Evolutionary conservation across 2,888 invertebrate genomes (phyloP).

Genomic region (Drosophila quinaria): DNA sequence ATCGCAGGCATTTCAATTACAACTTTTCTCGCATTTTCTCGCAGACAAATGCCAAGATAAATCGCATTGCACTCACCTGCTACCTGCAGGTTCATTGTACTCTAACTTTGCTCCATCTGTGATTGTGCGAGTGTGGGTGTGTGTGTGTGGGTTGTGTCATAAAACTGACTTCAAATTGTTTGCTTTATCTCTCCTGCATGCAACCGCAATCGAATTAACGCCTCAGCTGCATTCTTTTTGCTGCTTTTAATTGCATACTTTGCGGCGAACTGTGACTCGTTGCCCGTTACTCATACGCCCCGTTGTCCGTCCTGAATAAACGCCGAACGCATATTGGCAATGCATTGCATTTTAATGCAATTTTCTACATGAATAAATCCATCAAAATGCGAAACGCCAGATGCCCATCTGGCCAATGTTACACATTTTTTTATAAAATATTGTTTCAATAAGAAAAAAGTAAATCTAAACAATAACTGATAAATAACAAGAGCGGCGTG

Average conservation of each 20-base stretch:
- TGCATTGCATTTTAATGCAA: constrained; percentile 73
- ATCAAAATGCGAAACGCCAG: constrained; percentile 56
- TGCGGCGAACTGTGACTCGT: constrained; percentile 32
- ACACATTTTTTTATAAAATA: constrained; percentile 51
- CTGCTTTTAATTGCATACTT: constrained; percentile 58
- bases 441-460: constrained; percentile 43
- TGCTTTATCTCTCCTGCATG: constrained; percentile 15
- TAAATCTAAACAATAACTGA: constrained; percentile 51
- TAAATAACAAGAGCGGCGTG: neutral
- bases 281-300: constrained; percentile 30
- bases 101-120: neutral
- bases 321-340: constrained; percentile 15
- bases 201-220: constrained; percentile 57
- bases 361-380: constrained; percentile 77
- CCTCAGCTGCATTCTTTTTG: constrained; percentile 40
- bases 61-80: constrained; percentile 21
- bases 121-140: neutral
- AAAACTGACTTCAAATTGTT: constrained; percentile 9
- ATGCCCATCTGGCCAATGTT: constrained; percentile 34
- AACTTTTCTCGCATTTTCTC: constrained; percentile 29
- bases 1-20: constrained; percentile 41
- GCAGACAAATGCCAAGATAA: constrained; percentile 9
- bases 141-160: neutral
- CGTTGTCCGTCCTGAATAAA: constrained; percentile 11
- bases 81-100: constrained; percentile 38